These are phyloP conservation scores for Maconellicoccus hirsutus DNA, from an alignment of 1,140 invertebrate species.

Conservation along the genomic window DNA sequence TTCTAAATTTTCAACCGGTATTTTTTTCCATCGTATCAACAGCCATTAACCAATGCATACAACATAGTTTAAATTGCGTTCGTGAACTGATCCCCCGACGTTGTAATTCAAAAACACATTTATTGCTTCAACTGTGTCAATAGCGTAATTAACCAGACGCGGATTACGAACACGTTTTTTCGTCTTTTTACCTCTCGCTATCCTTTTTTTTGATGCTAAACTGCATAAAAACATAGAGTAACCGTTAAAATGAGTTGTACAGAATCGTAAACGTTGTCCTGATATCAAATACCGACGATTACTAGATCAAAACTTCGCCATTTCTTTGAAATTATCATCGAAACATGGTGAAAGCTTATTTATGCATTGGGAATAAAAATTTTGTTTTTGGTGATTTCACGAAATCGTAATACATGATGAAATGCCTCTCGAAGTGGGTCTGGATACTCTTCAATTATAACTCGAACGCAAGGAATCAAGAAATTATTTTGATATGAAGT, in stretches of 20 bases:
- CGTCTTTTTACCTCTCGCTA: not conserved
- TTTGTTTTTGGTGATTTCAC: too few relatives aligned
- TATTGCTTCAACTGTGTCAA: slow-evolving; percentile 8
- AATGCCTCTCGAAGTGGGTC: too few relatives aligned
- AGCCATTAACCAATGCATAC: not conserved
- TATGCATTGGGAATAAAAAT: too few relatives aligned
- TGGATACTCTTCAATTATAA: too few relatives aligned
- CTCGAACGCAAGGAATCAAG: too few relatives aligned
- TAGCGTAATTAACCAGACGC: slow-evolving; percentile 2
- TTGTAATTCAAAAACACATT: slow-evolving; percentile 1
- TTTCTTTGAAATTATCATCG: too few relatives aligned
- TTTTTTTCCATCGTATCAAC: not conserved
- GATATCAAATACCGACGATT: not conserved
- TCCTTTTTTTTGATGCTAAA: not conserved
- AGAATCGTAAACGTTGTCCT: not conserved
- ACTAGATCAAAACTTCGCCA: too few relatives aligned
- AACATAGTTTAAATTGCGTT: not conserved
- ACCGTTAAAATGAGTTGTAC: not conserved
- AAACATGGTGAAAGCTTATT: too few relatives aligned
- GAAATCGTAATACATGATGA: too few relatives aligned
- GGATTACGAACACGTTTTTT: not conserved
- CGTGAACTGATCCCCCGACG: slow-evolving; percentile 1
- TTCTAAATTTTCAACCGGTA: not conserved
- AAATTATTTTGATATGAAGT: too few relatives aligned
- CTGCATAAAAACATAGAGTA: not conserved